Evolutionary conservation across 2,797 vertebrate species (phyloP), one percentile per base, ranked within the genome.

Genomic region (Galago senegalensis): DNA sequence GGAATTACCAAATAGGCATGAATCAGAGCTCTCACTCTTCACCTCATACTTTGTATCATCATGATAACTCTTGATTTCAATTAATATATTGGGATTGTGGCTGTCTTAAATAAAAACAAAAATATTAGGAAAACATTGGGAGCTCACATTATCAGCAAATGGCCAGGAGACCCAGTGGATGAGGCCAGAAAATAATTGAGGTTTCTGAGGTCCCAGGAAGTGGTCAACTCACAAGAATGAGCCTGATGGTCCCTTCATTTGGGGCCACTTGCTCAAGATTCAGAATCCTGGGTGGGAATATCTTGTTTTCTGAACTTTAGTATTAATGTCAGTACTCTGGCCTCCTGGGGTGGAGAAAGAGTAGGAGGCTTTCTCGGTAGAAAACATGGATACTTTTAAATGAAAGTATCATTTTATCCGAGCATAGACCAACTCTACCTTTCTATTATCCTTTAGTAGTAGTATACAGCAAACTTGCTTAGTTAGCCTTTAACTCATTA

Each of bases 1-100:
- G 79, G 46, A 90, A 85, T 90, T 88, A 11, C 18, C 70, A n/a
- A 89, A 29, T 27, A 43, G 46, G 21, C 12, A 61, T 79, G 61
- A 87, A 93, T 89, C 70, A 91, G 80, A 80, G 16, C 16, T 93
- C 80, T 93, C 31, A 93, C 60, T 80, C 40, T 91, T 75, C 20
- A 67, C 40, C 31, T 87, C 61, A 3, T 87, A 69, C 49, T 53
- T 53, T 53, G 49, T 53, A 53, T 53, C 14, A 53, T 60, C 61
- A 73, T 75, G 58, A 89, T 67, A n/a, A 43, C 58, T 93, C 96
- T 87, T 80, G 40, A 29, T 87, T 96, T 92, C 46, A 96, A 77
- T 34, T 69, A 89, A 76, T n/a, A 93, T 20, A 88, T 18, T 89
- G 56, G 84, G 40, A 87, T 23, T 67, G 34, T 87, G 29, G 37